Conservation (phyloP, 2,888 invertebrate species). For the Phragmatobia fuliginosa region DNA sequence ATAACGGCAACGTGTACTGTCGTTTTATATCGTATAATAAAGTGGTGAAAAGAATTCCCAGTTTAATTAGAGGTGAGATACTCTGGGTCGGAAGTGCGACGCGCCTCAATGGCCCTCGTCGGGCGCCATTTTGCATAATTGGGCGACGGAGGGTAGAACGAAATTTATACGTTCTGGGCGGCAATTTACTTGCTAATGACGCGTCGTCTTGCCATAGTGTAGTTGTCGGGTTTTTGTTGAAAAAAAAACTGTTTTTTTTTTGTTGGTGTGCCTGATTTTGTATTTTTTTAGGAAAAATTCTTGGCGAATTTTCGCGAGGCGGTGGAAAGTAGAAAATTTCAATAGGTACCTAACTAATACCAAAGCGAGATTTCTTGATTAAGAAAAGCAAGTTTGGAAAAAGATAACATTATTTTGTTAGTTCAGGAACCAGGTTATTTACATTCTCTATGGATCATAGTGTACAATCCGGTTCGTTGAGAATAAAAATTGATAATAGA, state of each 20-base stretch:
- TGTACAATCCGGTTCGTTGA: neutral
- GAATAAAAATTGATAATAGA: neutral
- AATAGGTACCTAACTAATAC: neutral
- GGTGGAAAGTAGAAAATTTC: too few relatives aligned
- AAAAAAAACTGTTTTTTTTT: conserved; percentile 42
- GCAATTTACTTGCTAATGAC: conserved; percentile 87
- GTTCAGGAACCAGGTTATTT: neutral
- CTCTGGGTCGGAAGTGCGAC: conserved; percentile 77
- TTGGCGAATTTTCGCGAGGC: conserved; percentile 22
- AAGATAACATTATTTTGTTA: neutral
- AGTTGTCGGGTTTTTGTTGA: conserved; percentile 67
- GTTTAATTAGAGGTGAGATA: conserved; percentile 86
- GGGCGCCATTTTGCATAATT: conserved; percentile 87
- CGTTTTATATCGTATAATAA: conserved; percentile 83
- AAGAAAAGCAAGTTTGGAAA: neutral
- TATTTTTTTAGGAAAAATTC: conserved; percentile 28
- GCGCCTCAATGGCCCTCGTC: conserved; percentile 82
- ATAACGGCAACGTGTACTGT: conserved; percentile 68
- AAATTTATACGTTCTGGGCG: conserved; percentile 84
- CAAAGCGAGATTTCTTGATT: neutral
- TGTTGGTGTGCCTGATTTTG: conserved; percentile 29
- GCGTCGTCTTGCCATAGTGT: conserved; percentile 77
- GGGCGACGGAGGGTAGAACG: conserved; percentile 82
- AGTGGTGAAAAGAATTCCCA: conserved; percentile 84
- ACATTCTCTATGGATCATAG: neutral